A percentile compares a stretch with the other conserved stretches of the same genome.
Evolutionary conservation across 2,113 vertebrate species (phyloP).

Genomic region (Scomber japonicus): DNA sequence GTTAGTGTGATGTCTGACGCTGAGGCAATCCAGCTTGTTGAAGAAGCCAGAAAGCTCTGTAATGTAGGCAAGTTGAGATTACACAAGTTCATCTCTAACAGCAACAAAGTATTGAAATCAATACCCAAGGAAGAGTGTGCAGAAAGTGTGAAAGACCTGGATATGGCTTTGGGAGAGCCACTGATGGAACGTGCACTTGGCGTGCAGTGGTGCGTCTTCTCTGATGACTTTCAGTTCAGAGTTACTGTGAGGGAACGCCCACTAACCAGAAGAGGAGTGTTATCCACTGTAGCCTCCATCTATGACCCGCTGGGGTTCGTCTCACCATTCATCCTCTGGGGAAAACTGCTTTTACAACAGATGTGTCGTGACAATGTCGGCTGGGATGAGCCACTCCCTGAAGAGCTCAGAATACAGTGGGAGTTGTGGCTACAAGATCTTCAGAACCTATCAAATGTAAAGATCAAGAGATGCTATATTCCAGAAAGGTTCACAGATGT

Average conservation of each 20-base stretch:
- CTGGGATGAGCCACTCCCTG: no score
- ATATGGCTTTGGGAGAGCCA: neutral
- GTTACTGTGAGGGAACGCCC: slow-evolving; percentile 10
- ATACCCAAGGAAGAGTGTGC: slow-evolving; percentile 20
- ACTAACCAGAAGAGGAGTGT: slow-evolving; percentile 27
- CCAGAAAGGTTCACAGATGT: neutral
- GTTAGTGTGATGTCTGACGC: no score
- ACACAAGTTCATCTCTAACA: neutral
- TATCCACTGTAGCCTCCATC: no score
- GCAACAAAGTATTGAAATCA: neutral
- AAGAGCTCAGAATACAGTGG: neutral
- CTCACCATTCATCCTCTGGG: neutral
- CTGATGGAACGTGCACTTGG: neutral
- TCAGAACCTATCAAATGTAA: slow-evolving; percentile 1
- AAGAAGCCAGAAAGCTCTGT: no score
- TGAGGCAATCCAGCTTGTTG: no score
- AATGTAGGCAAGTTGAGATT: no score
- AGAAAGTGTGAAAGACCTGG: neutral
- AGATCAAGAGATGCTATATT: neutral
- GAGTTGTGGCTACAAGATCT: slow-evolving; percentile 13
- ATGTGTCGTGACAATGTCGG: no score
- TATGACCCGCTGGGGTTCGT: neutral
- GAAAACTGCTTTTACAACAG: no score
- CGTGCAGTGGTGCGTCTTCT: neutral
- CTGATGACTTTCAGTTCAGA: slow-evolving; percentile 29